phyloP scores from a whole-genome alignment of 2,113 vertebrate species.

The Desmodus rotundus region DNA sequence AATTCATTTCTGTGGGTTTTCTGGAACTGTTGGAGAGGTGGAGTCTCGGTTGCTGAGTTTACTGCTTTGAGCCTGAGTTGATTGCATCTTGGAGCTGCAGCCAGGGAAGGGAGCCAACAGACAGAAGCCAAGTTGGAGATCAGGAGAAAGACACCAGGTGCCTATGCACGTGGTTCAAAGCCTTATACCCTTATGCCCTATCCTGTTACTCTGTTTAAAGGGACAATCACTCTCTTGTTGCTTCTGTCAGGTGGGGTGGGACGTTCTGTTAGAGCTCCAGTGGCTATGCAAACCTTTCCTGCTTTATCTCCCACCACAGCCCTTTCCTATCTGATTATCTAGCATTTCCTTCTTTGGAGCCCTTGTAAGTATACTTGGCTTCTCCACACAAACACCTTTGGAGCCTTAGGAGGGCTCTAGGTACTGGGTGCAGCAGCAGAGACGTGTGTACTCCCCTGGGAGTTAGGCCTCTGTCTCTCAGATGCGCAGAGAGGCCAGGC shows the following conservation, averaged over 20 bases:
- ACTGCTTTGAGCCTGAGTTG: not conserved
- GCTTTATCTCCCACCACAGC: not conserved
- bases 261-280: not conserved
- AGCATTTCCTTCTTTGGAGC: not conserved
- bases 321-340: not conserved
- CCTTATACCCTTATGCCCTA: not conserved
- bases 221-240: not conserved
- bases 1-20: not conserved
- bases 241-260: not conserved
- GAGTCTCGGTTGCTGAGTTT: not conserved
- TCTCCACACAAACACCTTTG: not conserved
- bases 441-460: rapidly evolving
- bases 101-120: not conserved
- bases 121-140: not conserved
- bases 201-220: not conserved
- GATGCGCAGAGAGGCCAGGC: not conserved
- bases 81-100: not conserved
- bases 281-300: not conserved
- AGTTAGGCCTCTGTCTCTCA: not conserved
- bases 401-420: not conserved
- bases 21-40: not conserved
- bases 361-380: not conserved
- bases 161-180: not conserved
- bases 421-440: not conserved
- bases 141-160: not conserved